These are phyloP conservation scores for Okamejei kenojei DNA, from an alignment of 2,797 vertebrate species.

Conservation along the genomic window DNA sequence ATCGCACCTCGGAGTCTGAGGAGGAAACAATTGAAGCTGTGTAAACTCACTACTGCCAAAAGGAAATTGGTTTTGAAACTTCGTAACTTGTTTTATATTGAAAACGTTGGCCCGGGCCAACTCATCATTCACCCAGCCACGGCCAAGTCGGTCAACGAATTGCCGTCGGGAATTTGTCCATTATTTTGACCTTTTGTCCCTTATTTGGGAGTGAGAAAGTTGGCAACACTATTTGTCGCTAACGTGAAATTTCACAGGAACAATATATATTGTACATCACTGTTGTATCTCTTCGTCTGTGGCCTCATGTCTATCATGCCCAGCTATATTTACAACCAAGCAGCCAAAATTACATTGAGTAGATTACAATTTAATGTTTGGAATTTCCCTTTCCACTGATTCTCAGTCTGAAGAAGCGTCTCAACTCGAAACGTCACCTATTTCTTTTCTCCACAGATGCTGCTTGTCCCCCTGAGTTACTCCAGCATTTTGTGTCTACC, in stretches of 20 bases:
- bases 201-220: too few relatives aligned
- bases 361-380: not conserved
- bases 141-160: too few relatives aligned
- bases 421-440: too few relatives aligned
- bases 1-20: not conserved
- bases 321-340: constrained; percentile 9
- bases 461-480: too few relatives aligned
- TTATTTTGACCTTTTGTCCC: too few relatives aligned
- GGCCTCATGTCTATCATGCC: not conserved
- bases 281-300: not conserved
- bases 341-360: not conserved
- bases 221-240: not conserved
- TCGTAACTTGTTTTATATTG: not conserved
- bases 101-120: too few relatives aligned
- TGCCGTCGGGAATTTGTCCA: too few relatives aligned
- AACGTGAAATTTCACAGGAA: not conserved
- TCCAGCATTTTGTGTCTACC: too few relatives aligned
- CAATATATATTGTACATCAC: not conserved
- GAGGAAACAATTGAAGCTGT: not conserved
- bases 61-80: not conserved
- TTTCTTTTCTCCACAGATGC: too few relatives aligned
- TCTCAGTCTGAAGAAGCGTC: too few relatives aligned
- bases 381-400: too few relatives aligned
- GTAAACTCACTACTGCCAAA: not conserved
- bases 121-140: too few relatives aligned